Conservation (phyloP, 2,113 vertebrate genomes). For the Gambusia holbrooki region DNA sequence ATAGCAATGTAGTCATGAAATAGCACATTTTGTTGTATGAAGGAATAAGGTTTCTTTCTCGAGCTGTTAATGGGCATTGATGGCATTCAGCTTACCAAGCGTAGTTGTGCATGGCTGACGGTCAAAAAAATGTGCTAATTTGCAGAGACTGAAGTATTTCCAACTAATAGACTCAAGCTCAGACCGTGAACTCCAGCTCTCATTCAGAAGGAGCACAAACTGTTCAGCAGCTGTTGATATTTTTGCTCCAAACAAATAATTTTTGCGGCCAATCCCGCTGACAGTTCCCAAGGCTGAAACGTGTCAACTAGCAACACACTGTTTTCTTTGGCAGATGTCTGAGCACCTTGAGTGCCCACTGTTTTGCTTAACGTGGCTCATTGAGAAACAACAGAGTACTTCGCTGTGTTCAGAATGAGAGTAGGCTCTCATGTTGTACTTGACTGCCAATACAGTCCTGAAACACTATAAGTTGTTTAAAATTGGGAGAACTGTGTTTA, state of each 20-base stretch:
- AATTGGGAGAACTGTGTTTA: conserved; percentile 10
- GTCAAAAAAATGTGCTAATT: neutral
- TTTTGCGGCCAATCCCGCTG: neutral
- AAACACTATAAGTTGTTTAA: neutral
- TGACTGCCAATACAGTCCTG: neutral
- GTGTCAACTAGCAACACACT: neutral
- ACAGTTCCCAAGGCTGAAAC: neutral
- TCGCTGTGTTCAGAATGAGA: conserved; percentile 10
- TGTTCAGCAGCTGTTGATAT: neutral
- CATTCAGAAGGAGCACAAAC: neutral
- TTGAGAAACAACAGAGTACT: neutral
- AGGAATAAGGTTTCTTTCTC: neutral
- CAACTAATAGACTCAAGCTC: neutral
- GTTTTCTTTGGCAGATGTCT: neutral
- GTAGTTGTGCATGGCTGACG: neutral
- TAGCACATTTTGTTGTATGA: neutral
- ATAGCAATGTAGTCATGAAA: neutral
- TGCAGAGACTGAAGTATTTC: neutral
- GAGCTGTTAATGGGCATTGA: neutral
- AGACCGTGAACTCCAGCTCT: neutral
- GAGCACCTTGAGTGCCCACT: neutral
- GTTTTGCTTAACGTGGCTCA: neutral
- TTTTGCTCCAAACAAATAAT: neutral
- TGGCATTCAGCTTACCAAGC: neutral
- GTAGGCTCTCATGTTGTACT: conserved; percentile 23